phyloP scores from a whole-genome alignment of 2,888 invertebrate species.

The Kuschelorhynchus macadamiae region DNA sequence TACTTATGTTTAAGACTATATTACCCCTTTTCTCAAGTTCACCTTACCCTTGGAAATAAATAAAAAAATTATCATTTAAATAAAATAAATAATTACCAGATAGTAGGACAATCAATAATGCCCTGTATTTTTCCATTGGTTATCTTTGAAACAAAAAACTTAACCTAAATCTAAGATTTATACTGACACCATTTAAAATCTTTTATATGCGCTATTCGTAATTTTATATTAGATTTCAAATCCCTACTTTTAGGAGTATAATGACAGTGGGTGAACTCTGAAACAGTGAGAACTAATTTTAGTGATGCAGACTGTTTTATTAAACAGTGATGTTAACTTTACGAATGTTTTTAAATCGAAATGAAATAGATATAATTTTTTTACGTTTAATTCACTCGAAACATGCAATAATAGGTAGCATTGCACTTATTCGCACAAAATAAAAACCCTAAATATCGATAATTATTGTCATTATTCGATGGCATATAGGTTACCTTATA shows the following conservation, averaged over 20 bases:
- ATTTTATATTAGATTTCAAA: slow-evolving; percentile 36
- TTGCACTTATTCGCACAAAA: slow-evolving; percentile 61
- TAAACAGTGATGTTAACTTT: slow-evolving; percentile 33
- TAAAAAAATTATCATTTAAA: no score
- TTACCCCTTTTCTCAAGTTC: no score
- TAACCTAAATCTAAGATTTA: slow-evolving; percentile 28
- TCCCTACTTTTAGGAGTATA: slow-evolving; percentile 18
- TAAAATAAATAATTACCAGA: background rate
- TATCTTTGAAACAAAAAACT: slow-evolving; percentile 1
- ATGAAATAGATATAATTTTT: slow-evolving; percentile 50
- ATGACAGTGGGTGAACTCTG: slow-evolving; percentile 21
- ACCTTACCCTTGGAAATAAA: no score
- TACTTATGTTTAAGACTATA: no score
- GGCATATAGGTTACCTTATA: slow-evolving; percentile 7
- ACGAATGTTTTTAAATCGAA: slow-evolving; percentile 39
- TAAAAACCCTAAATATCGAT: slow-evolving; percentile 37
- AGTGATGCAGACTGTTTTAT: slow-evolving; percentile 27
- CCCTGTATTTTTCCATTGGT: slow-evolving; percentile 21
- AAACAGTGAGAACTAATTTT: slow-evolving; percentile 13
- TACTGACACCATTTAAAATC: slow-evolving; percentile 34
- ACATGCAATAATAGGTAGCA: slow-evolving; percentile 62
- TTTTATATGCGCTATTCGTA: slow-evolving; percentile 32
- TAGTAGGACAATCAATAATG: slow-evolving; percentile 41
- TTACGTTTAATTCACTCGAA: slow-evolving; percentile 52
- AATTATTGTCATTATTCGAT: slow-evolving; percentile 16